Conservation (phyloP, 2,113 vertebrate genomes). For the Sceloporus tristichus region DNA sequence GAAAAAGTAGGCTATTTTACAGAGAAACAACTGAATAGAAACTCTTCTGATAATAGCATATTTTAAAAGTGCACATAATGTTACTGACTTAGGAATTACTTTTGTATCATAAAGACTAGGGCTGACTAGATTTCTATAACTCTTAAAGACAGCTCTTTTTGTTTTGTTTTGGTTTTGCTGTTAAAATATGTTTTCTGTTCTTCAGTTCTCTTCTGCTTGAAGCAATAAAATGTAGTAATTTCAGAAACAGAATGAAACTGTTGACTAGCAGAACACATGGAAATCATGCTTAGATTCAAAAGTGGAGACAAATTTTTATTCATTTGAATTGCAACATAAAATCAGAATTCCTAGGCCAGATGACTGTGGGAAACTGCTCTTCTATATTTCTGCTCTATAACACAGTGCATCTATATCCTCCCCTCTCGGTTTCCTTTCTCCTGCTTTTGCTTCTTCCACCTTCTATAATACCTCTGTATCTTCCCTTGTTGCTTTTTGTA, state of each 20-base stretch:
- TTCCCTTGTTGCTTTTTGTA: too few species aligned
- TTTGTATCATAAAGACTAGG: neutral
- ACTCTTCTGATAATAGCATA: neutral
- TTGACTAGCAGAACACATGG: neutral
- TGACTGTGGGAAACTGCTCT: neutral
- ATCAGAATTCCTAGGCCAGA: neutral
- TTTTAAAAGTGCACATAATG: neutral
- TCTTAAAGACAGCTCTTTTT: neutral
- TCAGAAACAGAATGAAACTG: neutral
- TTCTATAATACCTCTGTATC: neutral
- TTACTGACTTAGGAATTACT: neutral
- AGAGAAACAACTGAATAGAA: neutral
- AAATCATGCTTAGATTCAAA: too few species aligned
- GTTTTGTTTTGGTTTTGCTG: neutral
- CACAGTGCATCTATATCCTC: neutral
- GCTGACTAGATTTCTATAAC: neutral
- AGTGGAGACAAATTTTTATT: rapidly evolving
- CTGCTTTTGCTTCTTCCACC: rapidly evolving
- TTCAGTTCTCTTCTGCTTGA: neutral
- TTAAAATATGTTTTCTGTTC: neutral
- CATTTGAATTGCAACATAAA: neutral
- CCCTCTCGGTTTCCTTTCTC: neutral
- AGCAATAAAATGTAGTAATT: neutral
- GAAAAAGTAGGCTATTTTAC: neutral
- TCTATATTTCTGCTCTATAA: neutral